Percentiles rank a stretch among this genome's conserved stretches.
Evolutionary conservation across 2,888 invertebrate species (phyloP).

Genomic region (Galeruca laticollis): DNA sequence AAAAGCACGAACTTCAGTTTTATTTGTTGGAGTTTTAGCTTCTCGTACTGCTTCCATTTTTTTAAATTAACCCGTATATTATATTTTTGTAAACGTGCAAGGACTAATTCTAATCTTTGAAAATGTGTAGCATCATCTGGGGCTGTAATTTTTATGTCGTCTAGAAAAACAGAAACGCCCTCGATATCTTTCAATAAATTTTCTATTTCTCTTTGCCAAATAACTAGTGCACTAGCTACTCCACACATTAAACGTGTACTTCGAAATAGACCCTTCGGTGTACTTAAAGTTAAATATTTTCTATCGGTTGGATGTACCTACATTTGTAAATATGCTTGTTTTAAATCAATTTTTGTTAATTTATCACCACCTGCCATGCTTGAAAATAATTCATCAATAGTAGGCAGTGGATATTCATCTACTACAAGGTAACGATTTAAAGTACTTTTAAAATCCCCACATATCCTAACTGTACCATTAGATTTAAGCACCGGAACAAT

Average conservation of each 20-base stretch:
- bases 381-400: constrained; percentile 40
- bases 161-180: constrained; percentile 54
- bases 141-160: constrained; percentile 57
- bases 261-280: constrained; percentile 58
- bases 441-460: constrained; percentile 39
- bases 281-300: constrained; percentile 57
- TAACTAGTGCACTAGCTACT: constrained; percentile 48
- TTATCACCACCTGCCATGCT: too few species aligned
- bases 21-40: constrained; percentile 37
- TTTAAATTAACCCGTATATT: too few species aligned
- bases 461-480: constrained; percentile 35
- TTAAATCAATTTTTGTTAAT: constrained; percentile 54
- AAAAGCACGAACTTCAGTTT: too few species aligned
- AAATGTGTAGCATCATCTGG: constrained; percentile 46
- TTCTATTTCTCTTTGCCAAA: constrained; percentile 52
- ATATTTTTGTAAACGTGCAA: too few species aligned
- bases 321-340: constrained; percentile 59
- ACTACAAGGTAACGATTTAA: constrained; percentile 31
- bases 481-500: too few species aligned
- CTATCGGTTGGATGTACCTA: constrained; percentile 56
- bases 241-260: constrained; percentile 58
- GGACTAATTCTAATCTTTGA: too few species aligned
- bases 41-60: too few species aligned
- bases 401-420: constrained; percentile 39
- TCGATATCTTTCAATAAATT: constrained; percentile 50